Evolutionary conservation across 1,140 invertebrate species (phyloP).

Genomic region (Drosophila ogumai): DNA sequence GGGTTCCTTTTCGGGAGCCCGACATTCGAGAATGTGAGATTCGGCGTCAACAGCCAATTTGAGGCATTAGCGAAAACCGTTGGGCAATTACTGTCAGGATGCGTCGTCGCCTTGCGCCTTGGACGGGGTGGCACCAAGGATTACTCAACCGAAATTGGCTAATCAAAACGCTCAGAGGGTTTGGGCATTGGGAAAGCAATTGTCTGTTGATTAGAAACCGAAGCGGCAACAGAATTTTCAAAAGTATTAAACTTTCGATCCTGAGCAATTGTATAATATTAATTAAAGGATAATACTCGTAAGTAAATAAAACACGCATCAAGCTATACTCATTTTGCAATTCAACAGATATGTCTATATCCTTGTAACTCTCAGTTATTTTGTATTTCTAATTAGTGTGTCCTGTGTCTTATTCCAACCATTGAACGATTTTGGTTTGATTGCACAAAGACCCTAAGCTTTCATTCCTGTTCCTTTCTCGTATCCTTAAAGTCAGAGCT

Average conservation of each 20-base stretch:
- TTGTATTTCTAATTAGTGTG: background rate
- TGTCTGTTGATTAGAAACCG: constrained; percentile 44
- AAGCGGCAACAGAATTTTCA: background rate
- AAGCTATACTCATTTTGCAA: too few species aligned
- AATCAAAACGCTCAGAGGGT: constrained; percentile 62
- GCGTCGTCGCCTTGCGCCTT: constrained; percentile 44
- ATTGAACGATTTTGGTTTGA: background rate
- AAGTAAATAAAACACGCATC: background rate
- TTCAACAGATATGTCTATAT: too few species aligned
- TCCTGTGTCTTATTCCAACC: background rate
- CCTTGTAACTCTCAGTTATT: background rate
- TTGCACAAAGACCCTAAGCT: background rate
- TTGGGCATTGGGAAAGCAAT: constrained; percentile 56
- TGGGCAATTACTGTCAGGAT: constrained; percentile 78
- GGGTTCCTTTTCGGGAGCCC: constrained; percentile 22
- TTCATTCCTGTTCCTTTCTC: background rate
- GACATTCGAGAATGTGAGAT: constrained; percentile 62
- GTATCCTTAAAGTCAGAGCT: background rate
- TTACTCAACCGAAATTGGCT: constrained; percentile 57
- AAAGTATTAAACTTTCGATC: background rate
- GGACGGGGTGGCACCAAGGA: constrained; percentile 29
- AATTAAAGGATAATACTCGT: too few species aligned
- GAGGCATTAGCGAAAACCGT: constrained; percentile 80
- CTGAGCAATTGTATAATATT: background rate
- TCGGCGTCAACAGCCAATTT: constrained; percentile 81